Percentiles rank a stretch among this genome's conserved stretches.
Conservation (phyloP, 2,113 vertebrate genomes). For the Lagopus leucura region DNA sequence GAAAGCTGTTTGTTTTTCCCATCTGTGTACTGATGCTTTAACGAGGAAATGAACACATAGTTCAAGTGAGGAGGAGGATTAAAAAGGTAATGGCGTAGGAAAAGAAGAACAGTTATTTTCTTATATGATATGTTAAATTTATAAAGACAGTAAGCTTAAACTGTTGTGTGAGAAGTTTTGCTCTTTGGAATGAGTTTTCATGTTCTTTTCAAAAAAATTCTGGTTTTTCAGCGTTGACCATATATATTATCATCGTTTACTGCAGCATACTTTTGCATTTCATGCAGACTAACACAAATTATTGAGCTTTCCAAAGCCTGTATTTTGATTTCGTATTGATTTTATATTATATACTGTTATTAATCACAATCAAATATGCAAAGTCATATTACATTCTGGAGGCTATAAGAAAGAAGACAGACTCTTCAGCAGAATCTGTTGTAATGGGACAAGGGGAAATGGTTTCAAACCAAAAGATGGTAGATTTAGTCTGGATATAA, state of each 20-base stretch:
- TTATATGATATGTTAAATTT: not conserved
- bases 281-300: constrained; percentile 17
- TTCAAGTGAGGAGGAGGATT: not conserved
- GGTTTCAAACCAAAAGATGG: too few relatives aligned
- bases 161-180: not conserved
- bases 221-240: constrained; percentile 25
- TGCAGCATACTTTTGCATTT: not conserved
- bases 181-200: not conserved
- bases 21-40: not conserved
- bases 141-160: not conserved
- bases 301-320: constrained; percentile 15
- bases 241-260: constrained; percentile 12
- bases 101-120: not conserved
- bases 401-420: too few relatives aligned
- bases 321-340: constrained; percentile 62
- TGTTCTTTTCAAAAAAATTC: not conserved
- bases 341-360: not conserved
- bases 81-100: not conserved
- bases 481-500: too few relatives aligned
- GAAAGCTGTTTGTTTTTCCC: not conserved
- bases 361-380: constrained; percentile 57
- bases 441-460: too few relatives aligned
- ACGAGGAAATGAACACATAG: not conserved
- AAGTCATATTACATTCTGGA: not conserved
- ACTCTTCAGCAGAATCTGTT: too few relatives aligned